Evolutionary conservation across 2,113 vertebrate genomes (phyloP).

Genomic region (Oxyura jamaicensis): DNA sequence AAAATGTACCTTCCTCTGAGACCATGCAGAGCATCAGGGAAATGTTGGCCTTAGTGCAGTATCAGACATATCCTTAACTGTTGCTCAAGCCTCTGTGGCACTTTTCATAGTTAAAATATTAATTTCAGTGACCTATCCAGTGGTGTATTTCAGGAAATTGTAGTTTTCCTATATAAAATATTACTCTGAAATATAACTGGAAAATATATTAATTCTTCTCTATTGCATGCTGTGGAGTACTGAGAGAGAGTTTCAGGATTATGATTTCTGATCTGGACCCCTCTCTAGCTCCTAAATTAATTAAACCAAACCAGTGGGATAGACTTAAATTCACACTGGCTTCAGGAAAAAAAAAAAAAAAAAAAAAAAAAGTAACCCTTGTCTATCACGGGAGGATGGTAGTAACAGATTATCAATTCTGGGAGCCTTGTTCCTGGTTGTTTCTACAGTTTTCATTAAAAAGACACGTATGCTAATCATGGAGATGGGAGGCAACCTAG

Average conservation of each 20-base stretch:
- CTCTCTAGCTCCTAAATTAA: constrained; percentile 41
- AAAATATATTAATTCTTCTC: not conserved
- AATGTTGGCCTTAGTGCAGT: fast-evolving
- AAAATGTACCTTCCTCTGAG: not conserved
- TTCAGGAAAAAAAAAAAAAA: not conserved
- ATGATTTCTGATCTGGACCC: constrained; percentile 9
- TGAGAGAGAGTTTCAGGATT: not conserved
- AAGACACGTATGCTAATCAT: constrained; percentile 10
- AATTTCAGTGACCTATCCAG: not conserved
- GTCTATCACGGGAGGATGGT: constrained; percentile 13
- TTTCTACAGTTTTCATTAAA: constrained; percentile 56
- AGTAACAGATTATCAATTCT: constrained; percentile 42
- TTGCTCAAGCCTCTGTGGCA: not conserved
- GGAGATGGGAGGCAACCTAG: constrained; percentile 63
- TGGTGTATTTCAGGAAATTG: not conserved
- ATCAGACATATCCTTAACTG: not conserved
- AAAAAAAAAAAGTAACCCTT: not conserved
- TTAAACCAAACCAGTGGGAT: constrained; percentile 31
- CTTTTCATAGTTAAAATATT: not conserved
- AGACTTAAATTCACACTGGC: constrained; percentile 30
- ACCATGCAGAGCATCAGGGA: not conserved
- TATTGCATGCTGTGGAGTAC: not conserved
- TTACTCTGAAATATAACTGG: not conserved
- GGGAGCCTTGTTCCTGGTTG: not conserved
- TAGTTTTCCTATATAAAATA: not conserved